Evolutionary conservation across 2,888 invertebrate genomes (phyloP).

Genomic region (Rotaria sp.): DNA sequence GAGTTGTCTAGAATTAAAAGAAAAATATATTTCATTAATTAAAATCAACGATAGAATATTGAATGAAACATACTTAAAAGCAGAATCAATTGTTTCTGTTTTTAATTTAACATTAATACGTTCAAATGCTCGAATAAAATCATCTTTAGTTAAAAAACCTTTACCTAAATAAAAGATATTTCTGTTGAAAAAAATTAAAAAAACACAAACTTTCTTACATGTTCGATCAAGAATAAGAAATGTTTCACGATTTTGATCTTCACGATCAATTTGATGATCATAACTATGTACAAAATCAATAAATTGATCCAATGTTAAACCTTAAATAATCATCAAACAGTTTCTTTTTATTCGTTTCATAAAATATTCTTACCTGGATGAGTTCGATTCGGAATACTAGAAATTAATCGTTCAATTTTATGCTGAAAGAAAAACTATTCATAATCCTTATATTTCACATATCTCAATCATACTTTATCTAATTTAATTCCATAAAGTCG

Average conservation of each 20-base stretch:
- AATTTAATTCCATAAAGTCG: neutral
- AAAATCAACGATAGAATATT: neutral
- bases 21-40: no score
- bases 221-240: slow-evolving; percentile 16
- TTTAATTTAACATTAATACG: neutral
- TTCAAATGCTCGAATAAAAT: slow-evolving; percentile 24
- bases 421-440: neutral
- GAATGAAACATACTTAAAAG: neutral
- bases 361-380: neutral
- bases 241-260: slow-evolving; percentile 28
- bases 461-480: neutral
- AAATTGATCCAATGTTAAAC: slow-evolving; percentile 7
- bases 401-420: slow-evolving; percentile 19
- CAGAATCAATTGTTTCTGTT: neutral
- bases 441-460: neutral
- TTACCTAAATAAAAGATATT: slow-evolving; percentile 10
- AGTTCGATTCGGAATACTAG: neutral
- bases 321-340: neutral
- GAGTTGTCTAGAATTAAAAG: slow-evolving; percentile 26
- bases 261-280: neutral
- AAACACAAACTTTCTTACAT: neutral
- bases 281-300: slow-evolving; percentile 4
- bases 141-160: slow-evolving; percentile 37
- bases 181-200: neutral
- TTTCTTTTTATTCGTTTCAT: neutral